Conservation (phyloP, 2,888 invertebrate species). For the Andrena marginata region DNA sequence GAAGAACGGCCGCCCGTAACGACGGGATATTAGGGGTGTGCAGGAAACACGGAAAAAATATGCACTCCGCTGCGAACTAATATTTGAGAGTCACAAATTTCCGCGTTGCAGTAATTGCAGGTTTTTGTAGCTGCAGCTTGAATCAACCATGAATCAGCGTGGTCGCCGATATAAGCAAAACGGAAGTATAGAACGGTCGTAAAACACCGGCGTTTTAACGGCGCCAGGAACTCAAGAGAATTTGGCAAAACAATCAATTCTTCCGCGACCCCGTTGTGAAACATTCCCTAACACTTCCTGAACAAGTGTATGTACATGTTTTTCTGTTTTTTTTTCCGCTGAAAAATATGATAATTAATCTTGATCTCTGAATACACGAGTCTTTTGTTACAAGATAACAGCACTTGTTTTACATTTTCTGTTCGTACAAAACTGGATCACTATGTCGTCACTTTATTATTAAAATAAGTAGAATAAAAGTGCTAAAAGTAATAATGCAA, state of each 20-base stretch:
- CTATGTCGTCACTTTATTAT: too few species aligned
- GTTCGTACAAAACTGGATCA: too few species aligned
- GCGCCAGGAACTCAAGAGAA: not conserved
- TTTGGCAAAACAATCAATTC: constrained; percentile 15
- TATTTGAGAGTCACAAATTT: constrained; percentile 69
- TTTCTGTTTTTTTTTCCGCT: not conserved
- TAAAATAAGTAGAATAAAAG: too few species aligned
- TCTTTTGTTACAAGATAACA: too few species aligned
- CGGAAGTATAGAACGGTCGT: constrained; percentile 40
- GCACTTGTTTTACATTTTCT: too few species aligned
- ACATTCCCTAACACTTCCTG: not conserved
- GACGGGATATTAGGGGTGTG: constrained; percentile 41
- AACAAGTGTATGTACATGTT: not conserved
- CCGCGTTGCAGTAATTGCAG: constrained; percentile 53
- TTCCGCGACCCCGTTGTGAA: not conserved
- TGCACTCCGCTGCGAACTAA: constrained; percentile 53
- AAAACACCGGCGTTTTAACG: constrained; percentile 55
- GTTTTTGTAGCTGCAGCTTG: constrained; percentile 44
- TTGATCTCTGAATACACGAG: not conserved
- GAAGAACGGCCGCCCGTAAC: constrained; percentile 32
- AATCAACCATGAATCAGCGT: constrained; percentile 62
- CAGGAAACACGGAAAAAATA: constrained; percentile 57
- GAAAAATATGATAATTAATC: not conserved
- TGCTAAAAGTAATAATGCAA: too few species aligned
- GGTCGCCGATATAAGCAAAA: constrained; percentile 51